Conservation (phyloP, 2,888 invertebrate genomes). For the Hydraecia micacea region DNA sequence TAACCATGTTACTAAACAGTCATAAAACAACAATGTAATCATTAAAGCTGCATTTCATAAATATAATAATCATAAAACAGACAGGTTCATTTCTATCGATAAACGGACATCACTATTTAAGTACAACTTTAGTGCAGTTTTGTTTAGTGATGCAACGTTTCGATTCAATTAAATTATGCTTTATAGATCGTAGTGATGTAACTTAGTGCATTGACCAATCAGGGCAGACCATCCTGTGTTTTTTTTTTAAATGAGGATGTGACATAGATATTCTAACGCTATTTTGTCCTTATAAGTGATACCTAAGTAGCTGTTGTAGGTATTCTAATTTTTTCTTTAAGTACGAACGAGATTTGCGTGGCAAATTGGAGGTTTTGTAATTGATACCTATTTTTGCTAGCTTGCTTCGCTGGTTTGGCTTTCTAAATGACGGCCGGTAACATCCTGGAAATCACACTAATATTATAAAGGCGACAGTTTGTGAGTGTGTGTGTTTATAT, state of each 20-base stretch:
- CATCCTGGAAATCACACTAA: neutral
- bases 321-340: neutral
- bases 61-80: conserved; percentile 17
- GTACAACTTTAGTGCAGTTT: conserved; percentile 35
- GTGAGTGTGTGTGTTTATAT: no score
- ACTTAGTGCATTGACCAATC: conserved; percentile 11
- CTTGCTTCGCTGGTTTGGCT: neutral
- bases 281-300: neutral
- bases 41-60: neutral
- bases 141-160: conserved; percentile 53
- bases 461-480: no score
- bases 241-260: conserved; percentile 23
- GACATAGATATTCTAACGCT: conserved; percentile 28
- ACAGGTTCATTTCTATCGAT: conserved; percentile 26
- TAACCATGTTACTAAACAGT: conserved; percentile 20
- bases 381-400: neutral
- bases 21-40: conserved; percentile 22
- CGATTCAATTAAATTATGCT: conserved; percentile 50
- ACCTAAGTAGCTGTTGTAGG: neutral
- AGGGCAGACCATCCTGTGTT: conserved; percentile 11
- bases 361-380: conserved; percentile 5
- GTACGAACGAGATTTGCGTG: neutral
- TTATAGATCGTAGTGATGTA: conserved; percentile 33
- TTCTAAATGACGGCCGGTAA: neutral
- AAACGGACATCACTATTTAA: conserved; percentile 44